These are phyloP conservation scores for Malurus elegans DNA, from an alignment of 2,113 vertebrate species.

Conservation along the genomic window DNA sequence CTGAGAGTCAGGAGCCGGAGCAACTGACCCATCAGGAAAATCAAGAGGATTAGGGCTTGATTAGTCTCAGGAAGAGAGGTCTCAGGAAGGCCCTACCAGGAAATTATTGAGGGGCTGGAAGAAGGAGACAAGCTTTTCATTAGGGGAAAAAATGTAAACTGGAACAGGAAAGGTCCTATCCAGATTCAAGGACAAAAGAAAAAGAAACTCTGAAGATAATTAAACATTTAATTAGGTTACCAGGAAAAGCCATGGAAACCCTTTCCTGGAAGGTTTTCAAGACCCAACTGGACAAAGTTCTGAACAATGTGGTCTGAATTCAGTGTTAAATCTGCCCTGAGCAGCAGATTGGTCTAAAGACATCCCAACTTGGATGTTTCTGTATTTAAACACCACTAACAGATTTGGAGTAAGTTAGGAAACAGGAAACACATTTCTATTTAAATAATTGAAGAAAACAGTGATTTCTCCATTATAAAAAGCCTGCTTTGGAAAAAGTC, in stretches of 20 bases:
- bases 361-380: background rate
- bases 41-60: background rate
- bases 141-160: background rate
- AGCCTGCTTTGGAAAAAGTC: background rate
- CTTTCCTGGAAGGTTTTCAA: background rate
- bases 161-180: background rate
- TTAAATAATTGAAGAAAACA: conserved; percentile 4
- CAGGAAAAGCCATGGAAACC: background rate
- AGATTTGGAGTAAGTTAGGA: background rate
- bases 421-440: background rate
- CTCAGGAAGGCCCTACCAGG: background rate
- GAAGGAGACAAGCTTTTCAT: background rate
- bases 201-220: background rate
- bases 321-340: background rate
- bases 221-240: background rate
- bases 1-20: background rate
- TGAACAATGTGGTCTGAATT: background rate
- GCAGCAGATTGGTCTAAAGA: background rate
- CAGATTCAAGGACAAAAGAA: background rate
- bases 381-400: background rate
- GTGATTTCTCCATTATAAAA: background rate
- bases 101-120: background rate
- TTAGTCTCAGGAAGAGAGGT: background rate
- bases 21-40: background rate
- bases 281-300: background rate